A percentile compares a stretch with the other conserved stretches of the same genome.
Evolutionary conservation across 2,113 vertebrate species (phyloP).

Genomic region (Limanda limanda): DNA sequence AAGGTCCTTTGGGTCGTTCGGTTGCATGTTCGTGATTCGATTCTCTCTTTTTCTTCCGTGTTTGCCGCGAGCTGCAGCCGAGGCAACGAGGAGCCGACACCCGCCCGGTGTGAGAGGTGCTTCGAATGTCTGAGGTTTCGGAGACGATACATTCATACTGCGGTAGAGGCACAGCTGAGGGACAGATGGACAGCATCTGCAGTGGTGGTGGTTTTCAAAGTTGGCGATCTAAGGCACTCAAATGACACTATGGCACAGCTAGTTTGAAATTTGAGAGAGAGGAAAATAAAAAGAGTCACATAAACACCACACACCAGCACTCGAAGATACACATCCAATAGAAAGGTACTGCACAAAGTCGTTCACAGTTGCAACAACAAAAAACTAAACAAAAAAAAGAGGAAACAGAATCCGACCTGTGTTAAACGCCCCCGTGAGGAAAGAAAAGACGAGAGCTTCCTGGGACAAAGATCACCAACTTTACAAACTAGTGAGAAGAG

Average conservation of each 20-base stretch:
- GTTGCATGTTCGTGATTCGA: constrained; percentile 59
- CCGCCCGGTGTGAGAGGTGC: constrained; percentile 70
- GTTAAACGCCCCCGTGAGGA: constrained; percentile 53
- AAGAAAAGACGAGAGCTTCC: constrained; percentile 23
- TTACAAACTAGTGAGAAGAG: constrained; percentile 38
- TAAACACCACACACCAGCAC: constrained; percentile 60
- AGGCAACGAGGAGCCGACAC: constrained; percentile 67
- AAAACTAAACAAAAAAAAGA: constrained; percentile 36
- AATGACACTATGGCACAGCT: constrained; percentile 83
- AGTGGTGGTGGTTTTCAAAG: constrained; percentile 69
- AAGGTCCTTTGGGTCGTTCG: constrained; percentile 74
- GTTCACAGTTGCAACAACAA: constrained; percentile 77
- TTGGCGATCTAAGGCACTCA: constrained; percentile 86
- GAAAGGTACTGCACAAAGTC: constrained; percentile 70
- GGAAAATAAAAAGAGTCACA: constrained; percentile 27
- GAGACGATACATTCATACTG: constrained; percentile 83
- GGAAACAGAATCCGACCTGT: constrained; percentile 52
- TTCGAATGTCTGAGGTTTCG: constrained; percentile 79
- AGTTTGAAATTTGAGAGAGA: constrained; percentile 35
- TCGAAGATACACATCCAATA: constrained; percentile 59
- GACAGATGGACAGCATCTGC: constrained; percentile 71
- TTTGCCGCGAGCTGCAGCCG: constrained; percentile 60
- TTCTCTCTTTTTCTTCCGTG: not conserved
- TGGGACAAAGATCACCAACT: constrained; percentile 10
- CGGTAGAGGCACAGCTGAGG: constrained; percentile 81